Evolutionary conservation across 2,888 invertebrate genomes (phyloP), one percentile per base, ranked within the genome.

Genomic region (Silvanus unidentatus): DNA sequence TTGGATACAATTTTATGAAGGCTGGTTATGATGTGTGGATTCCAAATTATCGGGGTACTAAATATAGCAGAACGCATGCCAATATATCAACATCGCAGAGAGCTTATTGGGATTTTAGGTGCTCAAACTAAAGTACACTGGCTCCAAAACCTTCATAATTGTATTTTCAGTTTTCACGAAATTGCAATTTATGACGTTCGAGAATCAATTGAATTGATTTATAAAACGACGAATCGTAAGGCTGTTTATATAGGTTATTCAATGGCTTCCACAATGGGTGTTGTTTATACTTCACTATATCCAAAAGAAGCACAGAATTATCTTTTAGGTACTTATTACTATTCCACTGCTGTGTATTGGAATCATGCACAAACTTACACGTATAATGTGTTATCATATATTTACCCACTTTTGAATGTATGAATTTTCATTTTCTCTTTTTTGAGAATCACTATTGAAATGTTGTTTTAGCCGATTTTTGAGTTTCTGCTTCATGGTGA

Each of bases 321-420:
- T 55, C 16, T 45, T 34, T 11, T 16, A 55, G 6, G 53, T 52
- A 30, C 53, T 53, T 8, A 51, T 52, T 76, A 81, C 16, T 66
- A 84, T 36, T 84, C 82, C 0, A 84, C 84, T 0, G 77, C 84
- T 1, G 81, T 80, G 0, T 82, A 72, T 55, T 73, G 83, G 32
- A 12, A 32, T 9, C 3, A 32, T 32, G 4, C 13, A 12, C n/a
- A n/a, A n/a, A n/a, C n/a, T n/a, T n/a, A n/a, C n/a, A n/a, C n/a
- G n/a, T n/a, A n/a, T n/a, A n/a, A n/a, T 32, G 5, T 4, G 32
- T 12, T 12, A 12, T n/a, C n/a, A n/a, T n/a, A n/a, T n/a, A n/a
- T n/a, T n/a, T n/a, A n/a, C n/a, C n/a, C n/a, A n/a, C n/a, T n/a
- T n/a, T n/a, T n/a, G n/a, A n/a, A n/a, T n/a, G n/a, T n/a, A n/a